Evolutionary conservation across 2,888 invertebrate species (phyloP).

Genomic region (Chrysodeixis includens): DNA sequence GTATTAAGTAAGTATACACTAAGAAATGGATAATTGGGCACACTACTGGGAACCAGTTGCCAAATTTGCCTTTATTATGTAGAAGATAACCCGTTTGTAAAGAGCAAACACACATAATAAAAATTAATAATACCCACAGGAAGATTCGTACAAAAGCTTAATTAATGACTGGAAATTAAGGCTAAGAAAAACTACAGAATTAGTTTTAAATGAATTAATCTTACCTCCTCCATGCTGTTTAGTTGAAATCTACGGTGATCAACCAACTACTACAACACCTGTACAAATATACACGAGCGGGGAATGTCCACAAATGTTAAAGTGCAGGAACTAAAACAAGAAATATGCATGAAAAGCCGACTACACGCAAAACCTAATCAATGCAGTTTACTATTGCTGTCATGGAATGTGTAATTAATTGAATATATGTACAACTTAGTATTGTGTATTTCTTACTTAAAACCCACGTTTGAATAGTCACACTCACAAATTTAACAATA

Average conservation of each 20-base stretch:
- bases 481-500: conserved; percentile 3
- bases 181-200: not conserved
- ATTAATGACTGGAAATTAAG: too few species aligned
- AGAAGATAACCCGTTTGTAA: too few species aligned
- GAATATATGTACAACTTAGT: not conserved
- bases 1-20: too few species aligned
- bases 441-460: not conserved
- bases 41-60: too few species aligned
- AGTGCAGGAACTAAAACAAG: conserved; percentile 3
- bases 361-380: not conserved
- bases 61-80: too few species aligned
- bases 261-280: conserved; percentile 44
- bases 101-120: too few species aligned
- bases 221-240: conserved; percentile 70
- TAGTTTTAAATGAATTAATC: conserved; percentile 31
- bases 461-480: not conserved
- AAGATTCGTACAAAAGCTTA: too few species aligned
- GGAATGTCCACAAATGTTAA: conserved; percentile 5
- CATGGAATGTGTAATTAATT: not conserved
- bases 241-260: conserved; percentile 13
- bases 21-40: too few species aligned
- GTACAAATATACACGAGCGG: conserved; percentile 36
- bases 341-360: conserved; percentile 9
- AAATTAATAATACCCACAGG: too few species aligned
- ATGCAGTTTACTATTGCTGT: not conserved